phyloP scores from a whole-genome alignment of 2,113 vertebrate species.

The Petaurus breviceps region DNA sequence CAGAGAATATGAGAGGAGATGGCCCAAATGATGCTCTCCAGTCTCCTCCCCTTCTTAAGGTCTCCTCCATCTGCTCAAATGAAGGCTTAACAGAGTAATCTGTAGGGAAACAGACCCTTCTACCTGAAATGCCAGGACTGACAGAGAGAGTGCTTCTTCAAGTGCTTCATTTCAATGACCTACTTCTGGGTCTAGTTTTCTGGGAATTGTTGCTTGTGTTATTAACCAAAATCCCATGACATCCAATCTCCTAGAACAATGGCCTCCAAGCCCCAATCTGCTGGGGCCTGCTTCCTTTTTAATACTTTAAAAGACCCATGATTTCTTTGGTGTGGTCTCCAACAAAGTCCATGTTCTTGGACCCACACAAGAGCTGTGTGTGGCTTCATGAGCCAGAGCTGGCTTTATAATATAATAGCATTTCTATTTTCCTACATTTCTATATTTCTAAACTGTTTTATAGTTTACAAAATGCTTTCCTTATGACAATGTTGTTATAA shows the following conservation, averaged over 20 bases:
- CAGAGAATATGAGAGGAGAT: neutral
- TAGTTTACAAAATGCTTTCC: neutral
- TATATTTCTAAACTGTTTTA: neutral
- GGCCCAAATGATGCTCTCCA: neutral
- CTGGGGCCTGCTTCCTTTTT: neutral
- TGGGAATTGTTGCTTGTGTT: neutral
- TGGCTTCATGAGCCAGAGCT: neutral
- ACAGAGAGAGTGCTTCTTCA: neutral
- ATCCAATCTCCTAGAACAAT: neutral
- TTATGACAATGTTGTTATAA: neutral
- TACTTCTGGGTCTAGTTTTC: neutral
- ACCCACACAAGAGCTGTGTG: neutral
- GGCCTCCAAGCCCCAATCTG: neutral
- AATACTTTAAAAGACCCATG: neutral
- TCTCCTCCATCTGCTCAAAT: neutral
- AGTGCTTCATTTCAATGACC: neutral
- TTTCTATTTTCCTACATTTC: neutral
- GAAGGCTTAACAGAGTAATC: neutral
- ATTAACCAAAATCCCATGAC: neutral
- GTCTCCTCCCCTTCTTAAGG: neutral
- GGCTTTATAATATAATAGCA: neutral
- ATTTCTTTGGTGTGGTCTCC: neutral
- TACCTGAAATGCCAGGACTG: neutral
- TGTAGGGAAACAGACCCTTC: neutral
- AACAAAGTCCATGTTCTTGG: neutral